These are phyloP conservation scores for Rhea americana DNA, from an alignment of 2,113 vertebrate genomes.

Conservation along the genomic window DNA sequence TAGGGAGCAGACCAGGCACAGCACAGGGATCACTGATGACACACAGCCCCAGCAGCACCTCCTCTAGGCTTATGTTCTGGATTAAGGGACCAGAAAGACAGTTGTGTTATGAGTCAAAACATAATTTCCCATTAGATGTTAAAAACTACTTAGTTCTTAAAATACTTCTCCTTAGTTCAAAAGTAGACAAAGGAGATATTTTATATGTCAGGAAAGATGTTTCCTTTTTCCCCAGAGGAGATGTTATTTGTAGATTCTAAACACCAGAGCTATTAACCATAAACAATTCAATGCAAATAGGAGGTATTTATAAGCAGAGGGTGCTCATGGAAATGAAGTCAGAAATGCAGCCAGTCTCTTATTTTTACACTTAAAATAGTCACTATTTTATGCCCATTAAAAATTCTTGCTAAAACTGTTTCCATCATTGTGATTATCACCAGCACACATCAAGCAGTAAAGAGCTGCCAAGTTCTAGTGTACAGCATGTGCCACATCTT, in stretches of 20 bases:
- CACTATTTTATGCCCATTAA: neutral
- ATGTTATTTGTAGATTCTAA: conserved; percentile 5
- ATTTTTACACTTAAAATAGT: conserved; percentile 10
- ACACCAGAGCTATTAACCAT: conserved; percentile 11
- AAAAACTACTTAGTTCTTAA: neutral
- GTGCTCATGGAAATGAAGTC: neutral
- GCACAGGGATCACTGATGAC: no score
- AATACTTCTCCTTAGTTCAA: neutral
- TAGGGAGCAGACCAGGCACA: no score
- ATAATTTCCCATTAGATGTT: neutral
- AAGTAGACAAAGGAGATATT: neutral
- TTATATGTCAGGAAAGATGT: neutral
- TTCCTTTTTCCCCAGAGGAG: neutral
- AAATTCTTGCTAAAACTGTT: neutral
- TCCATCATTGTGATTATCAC: neutral
- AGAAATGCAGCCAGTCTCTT: neutral
- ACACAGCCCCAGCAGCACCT: neutral
- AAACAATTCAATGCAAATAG: conserved; percentile 14
- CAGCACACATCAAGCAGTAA: no score
- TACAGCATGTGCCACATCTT: accelerated
- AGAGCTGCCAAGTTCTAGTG: neutral
- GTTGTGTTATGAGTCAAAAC: neutral
- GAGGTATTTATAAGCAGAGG: conserved; percentile 21
- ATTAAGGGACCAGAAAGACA: accelerated
- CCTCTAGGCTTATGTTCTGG: neutral